Evolutionary conservation across 2,797 vertebrate species (phyloP).

Genomic region (Siniperca obscura): DNA sequence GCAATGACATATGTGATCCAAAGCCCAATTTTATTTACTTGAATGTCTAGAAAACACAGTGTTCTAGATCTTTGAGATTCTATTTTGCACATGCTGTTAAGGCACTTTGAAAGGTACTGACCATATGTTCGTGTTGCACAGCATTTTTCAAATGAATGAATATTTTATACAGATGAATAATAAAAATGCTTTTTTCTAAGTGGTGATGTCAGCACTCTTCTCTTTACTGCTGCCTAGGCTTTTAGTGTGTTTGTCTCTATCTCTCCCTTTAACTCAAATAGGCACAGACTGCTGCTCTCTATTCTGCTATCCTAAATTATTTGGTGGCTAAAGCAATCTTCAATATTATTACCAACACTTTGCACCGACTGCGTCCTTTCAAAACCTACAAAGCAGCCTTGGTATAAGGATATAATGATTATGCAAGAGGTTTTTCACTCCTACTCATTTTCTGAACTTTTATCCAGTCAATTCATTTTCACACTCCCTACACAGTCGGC

Average conservation of each 20-base stretch:
- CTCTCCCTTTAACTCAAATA: slow-evolving; percentile 37
- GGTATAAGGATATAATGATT: slow-evolving; percentile 45
- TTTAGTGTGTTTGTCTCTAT: slow-evolving; percentile 42
- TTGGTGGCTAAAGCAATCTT: slow-evolving; percentile 44
- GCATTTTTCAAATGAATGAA: slow-evolving; percentile 79
- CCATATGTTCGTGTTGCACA: slow-evolving; percentile 79
- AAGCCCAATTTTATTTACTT: slow-evolving; percentile 75
- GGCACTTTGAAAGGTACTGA: slow-evolving; percentile 78
- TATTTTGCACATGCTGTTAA: slow-evolving; percentile 81
- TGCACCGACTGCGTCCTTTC: slow-evolving; percentile 24
- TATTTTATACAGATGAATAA: slow-evolving; percentile 84
- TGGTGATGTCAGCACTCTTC: slow-evolving; percentile 57
- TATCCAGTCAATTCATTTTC: slow-evolving; percentile 32
- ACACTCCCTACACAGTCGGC: slow-evolving; percentile 42
- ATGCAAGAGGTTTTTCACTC: slow-evolving; percentile 64
- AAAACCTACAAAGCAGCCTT: slow-evolving; percentile 29
- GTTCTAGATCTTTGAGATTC: slow-evolving; percentile 66
- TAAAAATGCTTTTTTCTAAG: slow-evolving; percentile 77
- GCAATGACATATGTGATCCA: slow-evolving; percentile 60
- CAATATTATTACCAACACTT: slow-evolving; percentile 14
- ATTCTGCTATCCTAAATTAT: slow-evolving; percentile 59
- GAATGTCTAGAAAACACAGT: slow-evolving; percentile 71
- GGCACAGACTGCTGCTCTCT: slow-evolving; percentile 26
- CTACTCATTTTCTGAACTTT: slow-evolving; percentile 50
- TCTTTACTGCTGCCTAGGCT: slow-evolving; percentile 49